Evolutionary conservation across 2,888 invertebrate genomes (phyloP), one percentile per base, ranked within the genome.

Genomic region (Perizoma flavofasciatum): DNA sequence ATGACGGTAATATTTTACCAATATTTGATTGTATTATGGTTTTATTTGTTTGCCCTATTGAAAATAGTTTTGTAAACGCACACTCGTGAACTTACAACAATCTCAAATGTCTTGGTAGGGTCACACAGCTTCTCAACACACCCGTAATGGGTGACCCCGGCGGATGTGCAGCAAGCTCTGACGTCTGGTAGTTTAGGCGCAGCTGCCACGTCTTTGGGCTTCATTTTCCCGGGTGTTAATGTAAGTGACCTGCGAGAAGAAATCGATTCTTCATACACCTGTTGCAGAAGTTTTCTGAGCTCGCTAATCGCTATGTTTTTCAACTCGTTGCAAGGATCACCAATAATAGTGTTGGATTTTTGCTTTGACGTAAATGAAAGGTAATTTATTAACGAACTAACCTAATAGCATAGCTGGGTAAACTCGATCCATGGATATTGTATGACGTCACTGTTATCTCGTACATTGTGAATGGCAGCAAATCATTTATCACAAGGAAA

Each of bases 41-140:
- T 22, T 22, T 22, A 22, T 22, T 22, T 22, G 22, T 22, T 22
- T 22, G 22, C 22, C 22, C 22, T 22, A 37, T 6, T 37, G 37
- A 37, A 6, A 37, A 37, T 59, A 35, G n/a, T 46, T 40, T 10
- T n/a, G 37, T 48, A 45, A 55, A 59, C 33, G 63, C 33, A 34
- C 37, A 37, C 8, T 5, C 33, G 7, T 37, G 43, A 46, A 83
- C 90, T 85, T 85, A 92, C 92, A 48, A 79, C 89, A 61, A 91
- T 91, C 61, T 91, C 89, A 43, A 80, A 82, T 10, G 91, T 91
- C 74, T 93, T 93, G 52, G 94, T 93, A 0, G 97, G 96, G 81
- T 97, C 96, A 76, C 97, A 97, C 69, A 97, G 93, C 76, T 95
- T 96, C 74, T 95, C 94, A 32, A 97, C 86, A 77, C 97, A 97